Evolutionary conservation across 2,888 invertebrate species (phyloP), one percentile per base, ranked within the genome.

Genomic region (Molorchus minor): DNA sequence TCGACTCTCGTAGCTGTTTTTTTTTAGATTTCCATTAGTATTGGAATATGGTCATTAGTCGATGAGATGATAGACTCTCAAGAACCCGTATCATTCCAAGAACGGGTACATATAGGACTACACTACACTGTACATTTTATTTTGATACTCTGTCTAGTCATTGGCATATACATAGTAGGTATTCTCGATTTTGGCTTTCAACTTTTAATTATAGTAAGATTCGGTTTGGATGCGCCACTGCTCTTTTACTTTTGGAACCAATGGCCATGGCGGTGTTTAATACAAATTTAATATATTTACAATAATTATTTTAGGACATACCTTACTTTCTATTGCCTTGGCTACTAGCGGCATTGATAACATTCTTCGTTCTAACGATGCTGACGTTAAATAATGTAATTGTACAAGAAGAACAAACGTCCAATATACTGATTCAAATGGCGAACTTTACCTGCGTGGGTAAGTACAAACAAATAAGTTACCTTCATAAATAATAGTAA

Each of bases 61-160:
- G 5, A 5, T 3, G 54, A 54, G 15, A 45, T 44, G 36, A n/a
- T 44, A 13, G 7, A n/a, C 21, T 16, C 7, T n/a, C 19, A 54
- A 17, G 54, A 44, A 21, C 43, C 43, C 2, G 13, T 54, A 2
- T 16, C 43, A 2, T 12, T 13, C 17, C 21, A 36, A n/a, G 54
- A 54, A 1, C 12, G 4, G 1, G 21, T 54, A 10, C 21, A 44
- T 21, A 54, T 44, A 44, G 35, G 1, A 2, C 13, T 45, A 1
- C 44, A 54, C 35, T 54, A 54, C 17, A 35, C 5, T 19, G 17
- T 54, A 20, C 54, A 54, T 13, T 19, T 35, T 40, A 36, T 54
- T 35, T 25, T 54, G 21, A 33, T 54, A 13, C 21, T 54, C 5
- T 33, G 25, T 10, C 25, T 54, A 15, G 3, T 45, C 35, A 10